Base-by-base conservation (phyloP, 2,888 invertebrate genomes). In the Drosophila paramelanica region DNA sequence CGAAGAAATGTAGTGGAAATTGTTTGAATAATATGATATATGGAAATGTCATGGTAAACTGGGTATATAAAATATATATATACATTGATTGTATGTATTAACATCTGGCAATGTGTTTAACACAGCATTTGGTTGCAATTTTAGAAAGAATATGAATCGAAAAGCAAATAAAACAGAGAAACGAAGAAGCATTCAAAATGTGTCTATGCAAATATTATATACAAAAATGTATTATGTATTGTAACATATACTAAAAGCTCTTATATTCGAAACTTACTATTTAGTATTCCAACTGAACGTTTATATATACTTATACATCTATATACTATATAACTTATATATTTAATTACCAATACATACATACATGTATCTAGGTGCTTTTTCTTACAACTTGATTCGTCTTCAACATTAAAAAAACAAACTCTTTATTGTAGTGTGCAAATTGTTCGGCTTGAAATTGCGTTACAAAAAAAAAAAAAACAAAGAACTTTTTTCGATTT, bases 161-260 rank as follows among this genome's bases (percentile, higher is more conserved):
- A 81, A 81, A 67, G 81, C 57, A 80, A 81, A 67, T 57, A 62
- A 49, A 49, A 33, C 5, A 8, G 33, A 39, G 46, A 62, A 74
- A 69, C 75, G 83, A 83, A 64, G 58, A 81, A 84, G 79, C 87
- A 87, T 89, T 84, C 77, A 84, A 89, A 85, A 85, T 85, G 89
- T 89, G 79, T 89, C 87, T 74, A 74, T 79, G 79, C 64, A 62
- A 77, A 75, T 78, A 84, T 66, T 62, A 68, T 62, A 71, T 74
- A 75, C 51, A 67, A 52, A 55, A 36, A 64, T 78, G 67, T 77
- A 83, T 76, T 62, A 83, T 69, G 61, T 72, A 79, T 64, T 65
- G 72, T 73, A 72, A 62, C 50, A 61, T 70, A 65, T 60, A 73
- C 65, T 23, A 67, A 67, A 59, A 53, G 47, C 59, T 73, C 67